Percentiles rank a stretch among this genome's conserved stretches.
These are phyloP conservation scores for Axis porcinus DNA, from an alignment of 2,113 vertebrate species.

Conservation along the genomic window DNA sequence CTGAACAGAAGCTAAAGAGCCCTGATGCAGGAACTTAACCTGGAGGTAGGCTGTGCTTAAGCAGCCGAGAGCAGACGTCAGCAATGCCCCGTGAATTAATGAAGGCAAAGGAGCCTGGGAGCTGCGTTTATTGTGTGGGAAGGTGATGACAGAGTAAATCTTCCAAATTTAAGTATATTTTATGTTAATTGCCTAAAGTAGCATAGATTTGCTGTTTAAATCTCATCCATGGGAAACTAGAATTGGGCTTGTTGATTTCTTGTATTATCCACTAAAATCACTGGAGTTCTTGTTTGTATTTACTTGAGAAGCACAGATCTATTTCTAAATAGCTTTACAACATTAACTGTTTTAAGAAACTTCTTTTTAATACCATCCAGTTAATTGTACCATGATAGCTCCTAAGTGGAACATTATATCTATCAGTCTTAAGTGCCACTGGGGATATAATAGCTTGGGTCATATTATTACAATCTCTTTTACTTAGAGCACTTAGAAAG, in stretches of 20 bases:
- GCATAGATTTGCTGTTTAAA: conserved; percentile 47
- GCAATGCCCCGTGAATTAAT: conserved; percentile 23
- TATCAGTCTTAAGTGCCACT: conserved; percentile 66
- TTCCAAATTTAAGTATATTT: conserved; percentile 70
- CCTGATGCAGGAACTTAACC: neutral
- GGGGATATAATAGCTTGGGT: conserved; percentile 58
- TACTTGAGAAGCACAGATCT: conserved; percentile 68
- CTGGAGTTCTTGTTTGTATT: conserved; percentile 65
- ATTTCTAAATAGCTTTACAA: conserved; percentile 67
- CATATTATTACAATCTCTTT: conserved; percentile 58
- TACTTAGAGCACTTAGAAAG: conserved; percentile 61
- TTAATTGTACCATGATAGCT: conserved; percentile 73
- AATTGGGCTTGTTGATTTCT: conserved; percentile 51
- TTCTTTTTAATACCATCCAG: conserved; percentile 74
- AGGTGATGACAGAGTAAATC: conserved; percentile 58
- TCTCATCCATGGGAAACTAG: conserved; percentile 8
- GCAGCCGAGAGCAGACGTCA: conserved; percentile 7
- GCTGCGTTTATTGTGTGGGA: conserved; percentile 58
- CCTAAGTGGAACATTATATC: conserved; percentile 70
- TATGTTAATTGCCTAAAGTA: conserved; percentile 64
- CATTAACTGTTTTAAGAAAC: conserved; percentile 71
- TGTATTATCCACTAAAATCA: conserved; percentile 55
- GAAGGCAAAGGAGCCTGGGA: conserved; percentile 40
- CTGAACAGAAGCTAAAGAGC: neutral
- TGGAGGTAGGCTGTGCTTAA: neutral